Conservation (phyloP, 2,888 invertebrate species). For the Philereme transversata region DNA sequence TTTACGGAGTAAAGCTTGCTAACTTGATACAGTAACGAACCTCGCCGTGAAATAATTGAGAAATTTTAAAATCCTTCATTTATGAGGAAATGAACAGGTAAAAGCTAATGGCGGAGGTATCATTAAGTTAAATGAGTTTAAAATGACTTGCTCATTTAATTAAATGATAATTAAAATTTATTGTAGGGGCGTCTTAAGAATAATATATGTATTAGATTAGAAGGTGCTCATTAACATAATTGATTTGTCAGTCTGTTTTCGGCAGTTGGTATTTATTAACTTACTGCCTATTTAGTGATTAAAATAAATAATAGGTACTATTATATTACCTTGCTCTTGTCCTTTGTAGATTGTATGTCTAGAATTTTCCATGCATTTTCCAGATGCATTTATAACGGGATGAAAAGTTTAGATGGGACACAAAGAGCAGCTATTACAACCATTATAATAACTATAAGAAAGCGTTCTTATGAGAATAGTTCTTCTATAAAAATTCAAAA, state of each 20-base stretch:
- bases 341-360: too few species aligned
- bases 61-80: conserved; percentile 11
- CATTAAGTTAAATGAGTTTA: conserved; percentile 20
- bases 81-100: conserved; percentile 19
- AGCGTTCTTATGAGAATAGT: too few species aligned
- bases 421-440: too few species aligned
- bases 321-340: too few species aligned
- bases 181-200: neutral
- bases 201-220: neutral
- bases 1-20: conserved; percentile 6
- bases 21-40: conserved; percentile 2
- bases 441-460: too few species aligned
- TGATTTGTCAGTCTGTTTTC: neutral
- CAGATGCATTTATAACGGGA: too few species aligned
- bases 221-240: neutral
- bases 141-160: conserved; percentile 19
- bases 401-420: too few species aligned
- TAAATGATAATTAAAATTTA: conserved; percentile 7
- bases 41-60: conserved; percentile 13
- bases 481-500: too few species aligned
- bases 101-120: conserved; percentile 22
- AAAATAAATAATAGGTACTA: too few species aligned
- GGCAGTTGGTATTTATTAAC: too few species aligned
- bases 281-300: too few species aligned
- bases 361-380: too few species aligned